Evolutionary conservation across 2,888 invertebrate genomes (phyloP).

Genomic region (Drosophila nigricruria): DNA sequence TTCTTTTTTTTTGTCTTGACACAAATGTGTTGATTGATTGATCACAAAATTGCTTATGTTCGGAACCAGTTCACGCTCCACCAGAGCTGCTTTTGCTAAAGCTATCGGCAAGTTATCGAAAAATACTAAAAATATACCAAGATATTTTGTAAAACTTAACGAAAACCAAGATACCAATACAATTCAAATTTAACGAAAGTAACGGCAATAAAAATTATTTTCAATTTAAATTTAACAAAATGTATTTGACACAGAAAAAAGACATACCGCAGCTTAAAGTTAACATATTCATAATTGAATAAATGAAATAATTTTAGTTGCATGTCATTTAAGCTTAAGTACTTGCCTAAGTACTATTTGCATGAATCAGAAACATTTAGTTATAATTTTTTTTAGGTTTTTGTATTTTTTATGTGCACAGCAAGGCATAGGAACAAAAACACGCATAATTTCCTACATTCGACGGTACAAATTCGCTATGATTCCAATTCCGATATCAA

Average conservation of each 20-base stretch:
- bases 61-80: not conserved
- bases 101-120: not conserved
- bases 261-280: not conserved
- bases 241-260: not conserved
- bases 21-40: not conserved
- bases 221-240: not conserved
- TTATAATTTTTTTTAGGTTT: not conserved
- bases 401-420: constrained; percentile 45
- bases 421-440: constrained; percentile 54
- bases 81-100: not conserved
- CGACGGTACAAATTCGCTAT: constrained; percentile 44
- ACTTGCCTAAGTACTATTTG: not conserved
- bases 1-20: not conserved
- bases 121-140: not conserved
- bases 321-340: not conserved
- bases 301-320: not conserved
- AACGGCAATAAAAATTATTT: not conserved
- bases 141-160: not conserved
- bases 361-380: not conserved
- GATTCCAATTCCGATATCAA: constrained; percentile 27
- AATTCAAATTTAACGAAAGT: constrained; percentile 1
- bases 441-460: constrained; percentile 36
- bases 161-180: not conserved
- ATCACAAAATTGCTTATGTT: not conserved
- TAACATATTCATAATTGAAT: not conserved